Percentiles rank a stretch among this genome's conserved stretches.
Evolutionary conservation across 2,888 invertebrate genomes (phyloP).

Genomic region (Megalurothrips usitatus): DNA sequence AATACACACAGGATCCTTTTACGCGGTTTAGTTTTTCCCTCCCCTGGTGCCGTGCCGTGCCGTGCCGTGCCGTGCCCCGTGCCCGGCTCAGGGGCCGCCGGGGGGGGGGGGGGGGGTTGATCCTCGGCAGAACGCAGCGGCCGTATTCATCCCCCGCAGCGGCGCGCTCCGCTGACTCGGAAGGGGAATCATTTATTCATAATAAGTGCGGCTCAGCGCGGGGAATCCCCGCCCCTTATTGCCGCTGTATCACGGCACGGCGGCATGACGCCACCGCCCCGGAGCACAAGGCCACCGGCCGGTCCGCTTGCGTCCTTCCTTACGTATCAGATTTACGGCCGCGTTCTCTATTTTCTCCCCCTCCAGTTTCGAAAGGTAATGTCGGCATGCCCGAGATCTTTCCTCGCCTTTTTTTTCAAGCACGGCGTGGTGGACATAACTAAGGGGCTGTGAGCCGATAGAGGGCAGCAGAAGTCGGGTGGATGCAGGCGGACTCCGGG

Average conservation of each 20-base stretch:
- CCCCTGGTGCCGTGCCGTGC: too few relatives aligned
- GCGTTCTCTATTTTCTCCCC: background rate
- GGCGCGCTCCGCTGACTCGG: background rate
- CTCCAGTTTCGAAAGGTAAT: background rate
- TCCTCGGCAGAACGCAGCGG: background rate
- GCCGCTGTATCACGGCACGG: too few relatives aligned
- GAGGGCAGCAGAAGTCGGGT: too few relatives aligned
- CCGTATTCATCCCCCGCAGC: background rate
- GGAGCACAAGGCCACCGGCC: background rate
- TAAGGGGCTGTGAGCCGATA: too few relatives aligned
- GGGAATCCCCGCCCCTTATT: background rate
- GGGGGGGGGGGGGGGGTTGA: background rate
- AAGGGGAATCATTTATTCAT: conserved; percentile 16
- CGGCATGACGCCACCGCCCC: background rate
- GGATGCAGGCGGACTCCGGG: too few relatives aligned
- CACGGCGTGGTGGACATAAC: too few relatives aligned
- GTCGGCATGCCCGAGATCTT: too few relatives aligned
- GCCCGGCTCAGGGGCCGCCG: background rate
- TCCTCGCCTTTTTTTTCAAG: too few relatives aligned
- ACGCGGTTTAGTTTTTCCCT: background rate
- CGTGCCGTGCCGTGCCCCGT: background rate
- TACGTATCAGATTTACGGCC: background rate
- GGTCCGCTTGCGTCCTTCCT: too few relatives aligned
- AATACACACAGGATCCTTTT: background rate
- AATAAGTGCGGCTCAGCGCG: background rate